These are phyloP conservation scores for Leptopilina clavipes DNA, from an alignment of 1,140 invertebrate genomes.

Conservation along the genomic window DNA sequence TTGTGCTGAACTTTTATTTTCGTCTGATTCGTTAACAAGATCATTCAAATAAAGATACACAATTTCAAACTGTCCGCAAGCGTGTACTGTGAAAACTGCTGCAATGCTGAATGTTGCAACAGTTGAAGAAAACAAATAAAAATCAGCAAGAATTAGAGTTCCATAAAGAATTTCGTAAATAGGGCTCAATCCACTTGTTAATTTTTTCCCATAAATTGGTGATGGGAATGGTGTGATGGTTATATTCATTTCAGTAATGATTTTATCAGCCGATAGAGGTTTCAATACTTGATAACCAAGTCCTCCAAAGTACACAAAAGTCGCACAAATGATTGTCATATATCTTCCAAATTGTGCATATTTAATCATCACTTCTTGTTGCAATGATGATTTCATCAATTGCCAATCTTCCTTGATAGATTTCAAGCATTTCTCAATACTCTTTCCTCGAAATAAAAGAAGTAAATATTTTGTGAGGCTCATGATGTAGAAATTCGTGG, in stretches of 20 bases:
- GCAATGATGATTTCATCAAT: neutral
- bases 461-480: neutral
- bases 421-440: slow-evolving; percentile 46
- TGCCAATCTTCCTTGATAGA: slow-evolving; percentile 45
- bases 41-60: slow-evolving; percentile 41
- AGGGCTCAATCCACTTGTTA: neutral
- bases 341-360: slow-evolving; percentile 46
- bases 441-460: slow-evolving; percentile 8
- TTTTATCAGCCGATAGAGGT: neutral
- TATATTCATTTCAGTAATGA: slow-evolving; percentile 3
- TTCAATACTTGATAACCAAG: neutral
- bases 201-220: neutral
- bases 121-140: neutral
- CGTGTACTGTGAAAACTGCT: neutral
- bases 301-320: neutral
- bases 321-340: neutral
- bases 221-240: neutral
- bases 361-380: slow-evolving; percentile 43
- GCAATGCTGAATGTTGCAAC: neutral
- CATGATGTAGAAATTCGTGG: neutral
- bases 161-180: neutral
- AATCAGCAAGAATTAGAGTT: neutral
- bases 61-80: slow-evolving; percentile 22
- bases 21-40: slow-evolving; percentile 37
- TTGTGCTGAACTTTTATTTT: neutral